These are phyloP conservation scores for Autographa gamma DNA, from an alignment of 2,888 invertebrate genomes.

Conservation along the genomic window DNA sequence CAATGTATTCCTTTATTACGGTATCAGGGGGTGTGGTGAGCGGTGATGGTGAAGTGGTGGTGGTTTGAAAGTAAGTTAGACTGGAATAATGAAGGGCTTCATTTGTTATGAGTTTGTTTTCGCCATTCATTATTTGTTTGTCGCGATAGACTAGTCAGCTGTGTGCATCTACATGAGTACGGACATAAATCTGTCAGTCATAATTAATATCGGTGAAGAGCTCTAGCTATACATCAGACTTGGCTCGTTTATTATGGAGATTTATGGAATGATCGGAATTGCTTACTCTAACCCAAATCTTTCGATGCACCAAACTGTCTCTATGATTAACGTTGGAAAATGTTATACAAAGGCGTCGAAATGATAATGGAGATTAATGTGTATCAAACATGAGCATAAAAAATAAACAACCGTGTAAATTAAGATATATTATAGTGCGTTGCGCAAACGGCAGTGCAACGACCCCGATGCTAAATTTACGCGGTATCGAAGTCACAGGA, in stretches of 20 bases:
- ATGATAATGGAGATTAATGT: constrained; percentile 57
- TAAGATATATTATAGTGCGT: constrained; percentile 66
- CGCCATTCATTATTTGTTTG: constrained; percentile 1
- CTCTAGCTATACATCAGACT: neutral
- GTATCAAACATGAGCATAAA: constrained; percentile 43
- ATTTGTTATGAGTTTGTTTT: constrained; percentile 14
- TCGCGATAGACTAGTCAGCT: constrained; percentile 23
- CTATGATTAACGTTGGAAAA: constrained; percentile 32
- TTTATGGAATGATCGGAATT: constrained; percentile 10
- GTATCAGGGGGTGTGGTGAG: constrained; percentile 51
- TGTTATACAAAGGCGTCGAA: constrained; percentile 45
- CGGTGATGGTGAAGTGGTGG: constrained; percentile 19
- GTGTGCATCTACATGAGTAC: constrained; percentile 26
- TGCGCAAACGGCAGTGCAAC: constrained; percentile 80
- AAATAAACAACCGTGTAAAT: constrained; percentile 61
- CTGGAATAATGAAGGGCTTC: constrained; percentile 5
- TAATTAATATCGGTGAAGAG: neutral
- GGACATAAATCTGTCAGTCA: neutral
- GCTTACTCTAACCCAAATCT: constrained; percentile 17
- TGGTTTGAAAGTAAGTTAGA: constrained; percentile 19
- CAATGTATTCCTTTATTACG: constrained; percentile 71
- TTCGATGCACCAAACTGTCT: constrained; percentile 40
- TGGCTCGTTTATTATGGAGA: neutral
- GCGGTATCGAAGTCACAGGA: constrained; percentile 69
- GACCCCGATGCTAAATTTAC: constrained; percentile 81